Percentiles rank a stretch among this genome's conserved stretches.
These are phyloP conservation scores for Noturus placidus DNA, from an alignment of 2,113 vertebrate genomes.

Conservation along the genomic window DNA sequence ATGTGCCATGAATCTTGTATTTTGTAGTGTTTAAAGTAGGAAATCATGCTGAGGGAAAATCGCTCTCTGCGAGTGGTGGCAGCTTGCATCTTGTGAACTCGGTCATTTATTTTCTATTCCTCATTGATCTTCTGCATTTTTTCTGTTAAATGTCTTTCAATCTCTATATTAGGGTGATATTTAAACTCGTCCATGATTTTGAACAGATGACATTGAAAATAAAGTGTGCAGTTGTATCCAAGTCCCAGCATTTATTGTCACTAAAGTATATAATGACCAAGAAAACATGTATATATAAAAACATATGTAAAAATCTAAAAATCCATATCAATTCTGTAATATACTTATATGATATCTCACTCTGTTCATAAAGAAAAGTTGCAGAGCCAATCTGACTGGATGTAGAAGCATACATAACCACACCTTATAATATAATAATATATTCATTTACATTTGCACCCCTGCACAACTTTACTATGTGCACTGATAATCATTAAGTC, in stretches of 20 bases:
- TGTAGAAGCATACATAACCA: neutral
- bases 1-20: neutral
- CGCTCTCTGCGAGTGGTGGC: neutral
- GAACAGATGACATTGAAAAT: neutral
- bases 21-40: neutral
- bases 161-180: neutral
- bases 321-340: neutral
- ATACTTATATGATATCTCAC: neutral
- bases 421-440: neutral
- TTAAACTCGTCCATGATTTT: neutral
- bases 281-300: neutral
- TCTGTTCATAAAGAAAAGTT: neutral
- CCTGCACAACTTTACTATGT: neutral
- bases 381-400: neutral
- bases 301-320: neutral
- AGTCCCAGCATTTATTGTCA: neutral
- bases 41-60: neutral
- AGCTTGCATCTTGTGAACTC: neutral
- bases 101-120: neutral
- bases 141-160: neutral
- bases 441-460: neutral
- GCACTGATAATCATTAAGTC: neutral
- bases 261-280: neutral
- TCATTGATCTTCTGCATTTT: neutral
- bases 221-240: neutral